These are phyloP conservation scores for Lindbergichthys nudifrons DNA, from an alignment of 2,797 vertebrate genomes.

Conservation along the genomic window DNA sequence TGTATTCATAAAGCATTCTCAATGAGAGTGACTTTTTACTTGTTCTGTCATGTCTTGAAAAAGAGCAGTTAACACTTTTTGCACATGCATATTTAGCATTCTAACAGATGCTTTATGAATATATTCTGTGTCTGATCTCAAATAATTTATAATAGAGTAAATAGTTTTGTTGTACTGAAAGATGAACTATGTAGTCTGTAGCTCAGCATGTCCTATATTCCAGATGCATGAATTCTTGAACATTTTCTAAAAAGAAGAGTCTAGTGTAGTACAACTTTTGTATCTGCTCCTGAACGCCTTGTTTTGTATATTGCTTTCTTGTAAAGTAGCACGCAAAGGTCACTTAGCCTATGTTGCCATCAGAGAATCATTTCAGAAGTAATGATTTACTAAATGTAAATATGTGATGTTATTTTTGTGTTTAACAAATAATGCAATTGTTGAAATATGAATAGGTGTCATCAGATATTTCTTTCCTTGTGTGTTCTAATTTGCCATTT, in stretches of 20 bases:
- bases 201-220: constrained; percentile 84
- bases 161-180: constrained; percentile 86
- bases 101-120: constrained; percentile 86
- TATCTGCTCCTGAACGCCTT: constrained; percentile 83
- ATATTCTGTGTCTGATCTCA: constrained; percentile 81
- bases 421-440: constrained; percentile 81
- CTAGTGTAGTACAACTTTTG: constrained; percentile 80
- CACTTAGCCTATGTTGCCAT: constrained; percentile 76
- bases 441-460: constrained; percentile 78
- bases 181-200: constrained; percentile 81
- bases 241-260: constrained; percentile 75
- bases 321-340: constrained; percentile 81
- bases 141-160: constrained; percentile 82
- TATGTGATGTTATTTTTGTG: constrained; percentile 81
- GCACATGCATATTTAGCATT: constrained; percentile 80
- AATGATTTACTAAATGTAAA: constrained; percentile 79
- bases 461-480: constrained; percentile 76
- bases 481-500: constrained; percentile 80
- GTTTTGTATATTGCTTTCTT: constrained; percentile 86
- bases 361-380: constrained; percentile 75
- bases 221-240: constrained; percentile 80
- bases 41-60: constrained; percentile 70
- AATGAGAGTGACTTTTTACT: constrained; percentile 73
- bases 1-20: constrained; percentile 86
- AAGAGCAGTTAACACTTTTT: constrained; percentile 70